Percentiles rank a stretch among this genome's conserved stretches.
Conservation (phyloP, 2,797 vertebrate species). For the Eidolon dupreanum region DNA sequence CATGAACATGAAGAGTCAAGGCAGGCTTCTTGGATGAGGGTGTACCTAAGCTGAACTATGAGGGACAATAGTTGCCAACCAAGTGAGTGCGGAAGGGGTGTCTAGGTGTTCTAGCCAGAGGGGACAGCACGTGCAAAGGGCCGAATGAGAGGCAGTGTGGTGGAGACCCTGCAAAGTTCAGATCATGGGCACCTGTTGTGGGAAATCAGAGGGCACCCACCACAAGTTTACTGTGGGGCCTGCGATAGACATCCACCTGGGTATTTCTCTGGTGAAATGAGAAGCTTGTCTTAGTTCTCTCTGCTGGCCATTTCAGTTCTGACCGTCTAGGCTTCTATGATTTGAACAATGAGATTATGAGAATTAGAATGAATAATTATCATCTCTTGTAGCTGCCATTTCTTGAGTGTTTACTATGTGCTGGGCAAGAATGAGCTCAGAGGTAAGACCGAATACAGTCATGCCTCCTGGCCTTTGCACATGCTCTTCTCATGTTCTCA, state of each 20-base stretch:
- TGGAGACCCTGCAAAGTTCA: not conserved
- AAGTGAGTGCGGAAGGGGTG: not conserved
- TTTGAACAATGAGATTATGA: not conserved
- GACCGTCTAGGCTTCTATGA: not conserved
- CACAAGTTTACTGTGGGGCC: not conserved
- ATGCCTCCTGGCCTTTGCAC: not conserved
- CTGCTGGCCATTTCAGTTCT: not conserved
- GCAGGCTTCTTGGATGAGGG: not conserved
- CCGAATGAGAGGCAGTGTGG: fast-evolving
- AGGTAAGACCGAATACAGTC: not conserved
- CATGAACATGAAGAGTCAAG: fast-evolving
- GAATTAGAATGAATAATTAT: not conserved
- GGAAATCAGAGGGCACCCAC: not conserved
- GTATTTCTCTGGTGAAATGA: not conserved
- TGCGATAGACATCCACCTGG: not conserved
- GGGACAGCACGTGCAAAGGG: not conserved
- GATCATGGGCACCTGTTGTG: fast-evolving
- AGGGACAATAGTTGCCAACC: not conserved
- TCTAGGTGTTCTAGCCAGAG: not conserved
- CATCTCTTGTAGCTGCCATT: not conserved
- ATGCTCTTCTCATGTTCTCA: not conserved
- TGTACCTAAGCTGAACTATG: not conserved
- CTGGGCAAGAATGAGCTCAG: not conserved
- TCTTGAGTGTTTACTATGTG: not conserved
- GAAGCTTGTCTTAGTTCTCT: not conserved